These are phyloP conservation scores for Pseudopodoces humilis DNA, from an alignment of 2,113 vertebrate species.

Conservation along the genomic window DNA sequence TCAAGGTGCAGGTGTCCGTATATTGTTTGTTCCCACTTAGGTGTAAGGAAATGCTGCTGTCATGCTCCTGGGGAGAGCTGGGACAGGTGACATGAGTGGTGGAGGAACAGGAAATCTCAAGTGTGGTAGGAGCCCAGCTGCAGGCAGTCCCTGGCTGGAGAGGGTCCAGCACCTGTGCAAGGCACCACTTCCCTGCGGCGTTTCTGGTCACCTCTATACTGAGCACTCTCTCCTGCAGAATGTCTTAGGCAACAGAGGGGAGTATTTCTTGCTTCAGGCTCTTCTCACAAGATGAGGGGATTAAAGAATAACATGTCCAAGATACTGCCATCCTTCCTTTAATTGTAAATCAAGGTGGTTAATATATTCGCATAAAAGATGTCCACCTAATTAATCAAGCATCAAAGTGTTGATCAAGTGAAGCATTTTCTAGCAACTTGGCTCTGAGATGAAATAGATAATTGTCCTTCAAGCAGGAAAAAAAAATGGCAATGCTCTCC, in stretches of 20 bases:
- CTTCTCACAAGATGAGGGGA: not conserved
- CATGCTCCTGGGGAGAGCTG: not conserved
- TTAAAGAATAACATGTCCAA: not conserved
- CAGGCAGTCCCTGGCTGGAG: not conserved
- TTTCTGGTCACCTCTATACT: not conserved
- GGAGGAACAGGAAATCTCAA: not conserved
- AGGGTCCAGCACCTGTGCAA: not conserved
- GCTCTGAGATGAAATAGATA: not conserved
- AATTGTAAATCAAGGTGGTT: not conserved
- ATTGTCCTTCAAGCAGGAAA: not conserved
- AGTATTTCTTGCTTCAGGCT: not conserved
- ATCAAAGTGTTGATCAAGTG: not conserved
- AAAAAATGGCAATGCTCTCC: not conserved
- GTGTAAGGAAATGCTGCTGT: not conserved
- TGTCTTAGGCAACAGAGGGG: not conserved
- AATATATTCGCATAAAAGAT: not conserved
- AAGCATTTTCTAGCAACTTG: not conserved
- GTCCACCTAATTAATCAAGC: not conserved
- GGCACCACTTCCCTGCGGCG: accelerated
- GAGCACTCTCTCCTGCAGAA: not conserved
- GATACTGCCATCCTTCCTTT: not conserved
- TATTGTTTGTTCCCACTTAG: not conserved
- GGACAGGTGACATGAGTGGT: accelerated
- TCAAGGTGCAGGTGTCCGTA: not conserved
- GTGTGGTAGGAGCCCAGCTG: not conserved